Evolutionary conservation across 1,140 invertebrate species (phyloP), one percentile per base, ranked within the genome.

Genomic region (Lethocerus indicus): DNA sequence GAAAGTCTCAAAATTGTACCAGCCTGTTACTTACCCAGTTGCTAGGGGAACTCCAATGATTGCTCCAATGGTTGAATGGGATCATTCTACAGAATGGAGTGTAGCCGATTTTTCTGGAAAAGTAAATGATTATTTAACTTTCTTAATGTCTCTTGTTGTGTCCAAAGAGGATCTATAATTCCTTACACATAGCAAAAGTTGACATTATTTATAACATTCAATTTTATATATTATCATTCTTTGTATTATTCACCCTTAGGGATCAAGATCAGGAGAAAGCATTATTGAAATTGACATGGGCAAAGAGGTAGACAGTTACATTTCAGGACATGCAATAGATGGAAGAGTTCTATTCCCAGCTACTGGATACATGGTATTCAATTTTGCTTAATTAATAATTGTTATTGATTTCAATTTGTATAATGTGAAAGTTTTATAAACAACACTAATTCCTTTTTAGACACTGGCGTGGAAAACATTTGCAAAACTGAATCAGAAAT

Each of bases 341-440:
- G 93, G 92, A 12, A 74, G 92, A 60, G 72, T 94, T 23, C 67
- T 98, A 2, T 97, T 90, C 69, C 94, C 94, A 12, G 93, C 91
- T 40, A 96, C 93, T 37, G 93, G 91, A 12, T 96, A 97, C 61
- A 70, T 98, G 67, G 76, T 78, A 61, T 64, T 64, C 57, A 37
- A 24, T 20, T 7, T 32, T 4, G 20, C 3, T 14, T 4, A n/a
- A 3, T 20, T 39, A 39, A 20, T 39, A 9, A 39, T 39, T 39
- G 18, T n/a, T 6, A 39, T 5, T 14, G 1, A 39, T 13, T 6
- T 39, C 23, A 20, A 6, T 14, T 1, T 3, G 36, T 14, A n/a
- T 14, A 6, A 13, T 39, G 23, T 39, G 18, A 1, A 20, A 39
- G 1, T 39, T 16, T 40, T 40, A 9, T 40, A n/a, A n/a, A n/a